Base-by-base conservation (phyloP, 2,113 vertebrate genomes). In the Hiodon tergisus region DNA sequence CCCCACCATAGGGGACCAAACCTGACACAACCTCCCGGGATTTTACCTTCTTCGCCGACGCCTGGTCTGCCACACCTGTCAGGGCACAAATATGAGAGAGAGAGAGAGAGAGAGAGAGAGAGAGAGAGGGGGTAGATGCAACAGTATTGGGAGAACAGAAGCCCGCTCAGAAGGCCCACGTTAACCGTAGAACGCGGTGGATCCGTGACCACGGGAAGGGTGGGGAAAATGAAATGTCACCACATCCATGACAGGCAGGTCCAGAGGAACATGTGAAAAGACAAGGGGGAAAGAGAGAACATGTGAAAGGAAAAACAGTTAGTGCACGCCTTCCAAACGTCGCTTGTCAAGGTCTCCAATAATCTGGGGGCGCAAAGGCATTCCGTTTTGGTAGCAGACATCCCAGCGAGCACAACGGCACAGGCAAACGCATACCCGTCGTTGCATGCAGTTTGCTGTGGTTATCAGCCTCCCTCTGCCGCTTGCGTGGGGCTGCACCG, bases 1-100 rank as follows among this genome's bases (percentile, higher is more conserved):
- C 91, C 73, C 85, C 90, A 73, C 88, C 89, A 0, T 92, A 92
- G 65, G 90, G 91, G 66, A 92, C 89, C 4, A 92, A 82, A 54
- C 87, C 88, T 0, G 84, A 88, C 2, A 81, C 11, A 6, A 85
- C 87, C n/a, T 76, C 78, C 0, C 54, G 75, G 74, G 82, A 54
- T 81, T 87, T 89, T 7, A 72, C 8, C 82, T 85, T 90, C 88
- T 90, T 92, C 68, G 77, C 69, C 0, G 46, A 50, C 16, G 78
- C 63, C 5, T 80, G 80, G 9, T 82, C 83, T 54, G 72, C 71
- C 61, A 79, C 78, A 80, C 78, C 87, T 92, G 83, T 53, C 48
- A 74, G 74, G 77, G 65, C 71, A 84, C 74, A 84, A 69, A 63
- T 8, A 11, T 67, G 57, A 72, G 62, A 72, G 63, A 61, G 53